A percentile compares a stretch with the other conserved stretches of the same genome.
Conservation (phyloP, 2,113 vertebrate genomes). For the Archilochus colubris region DNA sequence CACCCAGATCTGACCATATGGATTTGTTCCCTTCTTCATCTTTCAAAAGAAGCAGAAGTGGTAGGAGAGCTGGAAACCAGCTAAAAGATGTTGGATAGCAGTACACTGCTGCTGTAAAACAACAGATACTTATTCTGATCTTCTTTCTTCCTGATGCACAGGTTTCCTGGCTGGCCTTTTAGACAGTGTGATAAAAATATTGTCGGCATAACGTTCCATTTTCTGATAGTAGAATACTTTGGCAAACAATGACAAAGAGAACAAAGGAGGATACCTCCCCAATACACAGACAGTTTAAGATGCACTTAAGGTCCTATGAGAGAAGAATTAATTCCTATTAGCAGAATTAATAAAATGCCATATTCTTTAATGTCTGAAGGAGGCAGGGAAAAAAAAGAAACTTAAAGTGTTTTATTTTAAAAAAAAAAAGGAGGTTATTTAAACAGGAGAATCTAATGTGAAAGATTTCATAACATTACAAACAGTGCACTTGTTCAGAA, state of each 20-base stretch:
- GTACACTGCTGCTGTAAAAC: not conserved
- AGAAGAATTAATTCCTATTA: constrained; percentile 11
- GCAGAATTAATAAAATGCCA: not conserved
- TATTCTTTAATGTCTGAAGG: constrained; percentile 25
- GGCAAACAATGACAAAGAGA: not conserved
- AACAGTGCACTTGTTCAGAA: not conserved
- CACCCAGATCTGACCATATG: not conserved
- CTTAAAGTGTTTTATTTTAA: not conserved
- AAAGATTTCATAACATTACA: not conserved
- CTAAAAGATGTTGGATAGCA: not conserved
- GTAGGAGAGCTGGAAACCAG: not conserved
- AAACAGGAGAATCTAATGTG: constrained; percentile 14
- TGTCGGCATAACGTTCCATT: not conserved
- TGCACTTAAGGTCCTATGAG: not conserved
- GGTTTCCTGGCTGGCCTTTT: not conserved
- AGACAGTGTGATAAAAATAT: not conserved
- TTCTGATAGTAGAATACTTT: not conserved
- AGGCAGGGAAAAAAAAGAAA: constrained; percentile 14
- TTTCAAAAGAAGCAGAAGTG: not conserved
- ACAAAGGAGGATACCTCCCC: not conserved
- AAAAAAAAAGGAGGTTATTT: constrained; percentile 2
- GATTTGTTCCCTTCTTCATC: not conserved
- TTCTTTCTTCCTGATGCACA: not conserved
- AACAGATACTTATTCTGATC: not conserved
- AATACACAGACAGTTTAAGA: not conserved